Base-by-base conservation (phyloP, 2,888 invertebrate species). In the Meloe dianella region DNA sequence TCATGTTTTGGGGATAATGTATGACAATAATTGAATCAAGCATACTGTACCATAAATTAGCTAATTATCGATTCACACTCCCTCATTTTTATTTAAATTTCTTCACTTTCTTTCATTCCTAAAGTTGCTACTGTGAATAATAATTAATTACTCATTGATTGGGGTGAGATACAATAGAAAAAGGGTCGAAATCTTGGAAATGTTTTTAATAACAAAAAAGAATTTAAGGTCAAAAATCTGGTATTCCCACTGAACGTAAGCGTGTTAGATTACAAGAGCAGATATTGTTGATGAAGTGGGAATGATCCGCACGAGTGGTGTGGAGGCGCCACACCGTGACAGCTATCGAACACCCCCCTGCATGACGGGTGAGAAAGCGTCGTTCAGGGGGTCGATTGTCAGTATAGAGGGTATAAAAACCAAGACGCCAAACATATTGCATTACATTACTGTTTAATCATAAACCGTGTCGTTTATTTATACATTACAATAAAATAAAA, bases 21-120 rank as follows among this genome's bases (percentile, higher is more conserved):
- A 80, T 71, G 79, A 80, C 80, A 80, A 80, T 81, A 77, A 80
- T 79, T 79, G 80, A 80, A 81, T 81, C 79, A 77, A 73, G 66
- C 38, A 20, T 47, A 68, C 70, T 69, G 77, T 76, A 75, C 76
- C 73, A 77, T 78, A 81, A n/a, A 81, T 81, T 81, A 81, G 81
- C 81, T 81, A 82, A 82, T 82, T 81, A 82, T 81, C 77, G 80
- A 80, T 80, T 80, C 78, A 75, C 7, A 17, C 17, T 41, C 7
- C 7, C 32, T 32, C 32, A 8, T 32, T 17, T 78, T 81, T 80
- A 80, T 80, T 80, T 20, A 20, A 47, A 47, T 20, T 47, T 47
- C 47, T 20, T 20, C 47, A 47, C n/a, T 38, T 38, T n/a, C 6
- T 10, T 41, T n/a, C n/a, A n/a, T n/a, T 38, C 10, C 38, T 4